A percentile compares a stretch with the other conserved stretches of the same genome.
Conservation (phyloP, 2,113 vertebrate genomes). For the Leucoraja erinaceus region DNA sequence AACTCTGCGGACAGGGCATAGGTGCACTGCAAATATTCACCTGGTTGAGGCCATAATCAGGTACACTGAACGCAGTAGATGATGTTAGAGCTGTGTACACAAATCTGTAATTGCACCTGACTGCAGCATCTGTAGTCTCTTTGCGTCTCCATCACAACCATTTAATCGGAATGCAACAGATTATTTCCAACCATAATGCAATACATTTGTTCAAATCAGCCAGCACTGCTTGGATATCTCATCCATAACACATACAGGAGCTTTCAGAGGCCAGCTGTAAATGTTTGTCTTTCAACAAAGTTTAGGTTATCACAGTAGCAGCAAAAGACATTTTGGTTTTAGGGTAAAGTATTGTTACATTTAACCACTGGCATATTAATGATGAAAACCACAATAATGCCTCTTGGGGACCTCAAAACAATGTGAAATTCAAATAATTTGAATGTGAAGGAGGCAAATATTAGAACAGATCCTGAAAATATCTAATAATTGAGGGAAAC, state of each 20-base stretch:
- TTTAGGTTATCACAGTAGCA: neutral
- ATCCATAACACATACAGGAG: neutral
- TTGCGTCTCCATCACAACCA: too few relatives aligned
- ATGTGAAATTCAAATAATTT: constrained; percentile 1
- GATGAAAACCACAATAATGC: neutral
- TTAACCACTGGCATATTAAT: neutral
- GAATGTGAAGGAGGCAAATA: neutral
- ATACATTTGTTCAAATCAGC: neutral
- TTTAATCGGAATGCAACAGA: neutral
- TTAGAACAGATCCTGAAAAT: neutral
- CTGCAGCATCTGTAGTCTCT: too few relatives aligned
- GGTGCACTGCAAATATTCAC: too few relatives aligned
- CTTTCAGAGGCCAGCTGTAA: neutral
- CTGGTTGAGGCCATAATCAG: too few relatives aligned
- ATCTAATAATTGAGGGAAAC: neutral
- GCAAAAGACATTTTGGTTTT: neutral
- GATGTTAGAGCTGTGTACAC: too few relatives aligned
- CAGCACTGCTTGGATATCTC: neutral
- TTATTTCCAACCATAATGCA: neutral
- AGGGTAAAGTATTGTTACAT: neutral
- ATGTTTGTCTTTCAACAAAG: neutral
- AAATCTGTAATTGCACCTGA: too few relatives aligned
- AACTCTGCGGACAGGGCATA: too few relatives aligned
- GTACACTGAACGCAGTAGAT: too few relatives aligned
- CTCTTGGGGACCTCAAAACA: neutral